Evolutionary conservation across 2,113 vertebrate species (phyloP), one percentile per base, ranked within the genome.

Genomic region (Meleagris gallopavo): DNA sequence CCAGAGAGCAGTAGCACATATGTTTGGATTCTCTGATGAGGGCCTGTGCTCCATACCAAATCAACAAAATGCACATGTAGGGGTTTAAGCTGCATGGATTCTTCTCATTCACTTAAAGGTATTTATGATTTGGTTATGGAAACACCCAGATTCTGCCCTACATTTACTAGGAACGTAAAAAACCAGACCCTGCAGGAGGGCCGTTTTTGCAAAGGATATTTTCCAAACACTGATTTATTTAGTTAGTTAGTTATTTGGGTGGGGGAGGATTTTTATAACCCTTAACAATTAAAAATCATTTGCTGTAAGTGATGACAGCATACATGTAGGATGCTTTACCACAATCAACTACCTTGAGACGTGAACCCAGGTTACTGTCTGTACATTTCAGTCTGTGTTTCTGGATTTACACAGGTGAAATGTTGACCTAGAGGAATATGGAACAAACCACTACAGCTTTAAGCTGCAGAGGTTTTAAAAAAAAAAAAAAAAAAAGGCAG

Each of bases 371-470:
- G 88, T 96, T 97, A 91, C 72, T 88, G 54, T 85, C 93, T 97
- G 88, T 96, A 95, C 92, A 50, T 92, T 82, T 83, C 46, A 82
- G 88, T 66, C 92, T 92, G 66, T 97, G 95, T 97, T 97, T 97
- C 90, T 97, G 96, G 96, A 97, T 97, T 97, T 97, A 91, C 94
- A 93, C 95, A 98, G 95, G 95, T 97, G 97, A 98, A 97, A 95
- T 92, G 60, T 96, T 97, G 97, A 97, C 97, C 95, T 95, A 95
- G 93, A 97, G 97, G 96, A 97, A 97, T 92, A 77, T 55, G 93
- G 96, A 97, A 97, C 93, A 96, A 97, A 98, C 96, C 92, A 96
- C 96, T 98, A 96, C 88, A 94, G 96, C 97, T 97, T 97, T 98
- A 97, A 98, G 95, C 96, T 94, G 92, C 80, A 89, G 91, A 97